A percentile compares a stretch with the other conserved stretches of the same genome.
Evolutionary conservation across 2,888 invertebrate species (phyloP).

Genomic region (Hipparchia semele): DNA sequence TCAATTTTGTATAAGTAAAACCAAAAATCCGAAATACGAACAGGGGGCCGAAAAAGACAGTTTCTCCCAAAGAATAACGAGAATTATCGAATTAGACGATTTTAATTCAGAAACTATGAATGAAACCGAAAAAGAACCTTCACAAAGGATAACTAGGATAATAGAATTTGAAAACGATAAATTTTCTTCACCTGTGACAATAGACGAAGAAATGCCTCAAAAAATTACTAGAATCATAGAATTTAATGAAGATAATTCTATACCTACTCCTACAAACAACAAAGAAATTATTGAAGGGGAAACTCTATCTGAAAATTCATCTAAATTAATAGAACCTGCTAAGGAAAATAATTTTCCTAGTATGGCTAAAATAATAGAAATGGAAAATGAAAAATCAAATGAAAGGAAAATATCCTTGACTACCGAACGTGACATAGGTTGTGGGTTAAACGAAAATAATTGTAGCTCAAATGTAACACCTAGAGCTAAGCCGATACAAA

Average conservation of each 20-base stretch:
- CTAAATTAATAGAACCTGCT: constrained; percentile 68
- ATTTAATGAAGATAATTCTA: constrained; percentile 72
- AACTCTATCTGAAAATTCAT: constrained; percentile 59
- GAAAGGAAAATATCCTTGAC: constrained; percentile 77
- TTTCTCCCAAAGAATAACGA: constrained; percentile 70
- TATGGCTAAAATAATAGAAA: constrained; percentile 79
- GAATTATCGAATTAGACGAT: constrained; percentile 74
- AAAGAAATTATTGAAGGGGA: constrained; percentile 64
- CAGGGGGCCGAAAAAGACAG: constrained; percentile 54
- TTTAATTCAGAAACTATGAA: constrained; percentile 47
- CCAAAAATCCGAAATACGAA: constrained; percentile 44
- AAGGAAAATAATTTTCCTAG: constrained; percentile 74
- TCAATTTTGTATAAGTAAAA: constrained; percentile 32
- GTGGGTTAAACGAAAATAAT: constrained; percentile 63
- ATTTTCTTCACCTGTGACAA: constrained; percentile 41
- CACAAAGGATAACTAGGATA: constrained; percentile 76
- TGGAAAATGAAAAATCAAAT: constrained; percentile 79
- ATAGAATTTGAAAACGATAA: constrained; percentile 68
- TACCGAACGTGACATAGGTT: constrained; percentile 77
- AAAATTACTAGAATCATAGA: constrained; percentile 77
- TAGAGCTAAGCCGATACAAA: constrained; percentile 68
- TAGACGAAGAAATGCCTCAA: constrained; percentile 65
- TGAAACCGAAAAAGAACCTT: constrained; percentile 56
- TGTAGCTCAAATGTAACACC: constrained; percentile 65
- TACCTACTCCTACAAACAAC: constrained; percentile 61